Evolutionary conservation across 2,797 vertebrate species (phyloP).

Genomic region (Ciconia nigra): DNA sequence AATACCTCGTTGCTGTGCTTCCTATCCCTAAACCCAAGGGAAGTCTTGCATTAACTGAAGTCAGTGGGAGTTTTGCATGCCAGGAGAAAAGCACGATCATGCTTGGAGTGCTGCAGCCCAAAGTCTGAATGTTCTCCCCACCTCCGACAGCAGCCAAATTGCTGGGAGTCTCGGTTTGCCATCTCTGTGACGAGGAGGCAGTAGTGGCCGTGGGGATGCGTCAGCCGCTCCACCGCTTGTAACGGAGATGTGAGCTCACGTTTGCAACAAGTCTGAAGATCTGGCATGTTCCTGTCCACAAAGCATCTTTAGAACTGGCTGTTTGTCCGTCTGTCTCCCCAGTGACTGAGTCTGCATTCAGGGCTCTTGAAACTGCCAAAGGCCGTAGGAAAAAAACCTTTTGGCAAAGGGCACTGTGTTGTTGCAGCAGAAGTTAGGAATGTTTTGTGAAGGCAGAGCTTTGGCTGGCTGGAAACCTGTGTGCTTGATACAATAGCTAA

Average conservation of each 20-base stretch:
- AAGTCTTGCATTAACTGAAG: neutral
- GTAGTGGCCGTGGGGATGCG: rapidly evolving
- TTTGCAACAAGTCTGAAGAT: too few species aligned
- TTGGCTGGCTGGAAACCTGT: neutral
- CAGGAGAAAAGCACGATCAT: rapidly evolving
- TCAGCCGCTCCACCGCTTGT: neutral
- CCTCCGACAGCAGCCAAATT: rapidly evolving
- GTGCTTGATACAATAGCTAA: neutral
- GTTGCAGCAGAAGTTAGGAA: neutral
- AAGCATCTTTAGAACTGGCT: neutral
- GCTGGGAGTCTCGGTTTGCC: neutral
- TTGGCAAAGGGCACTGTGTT: neutral
- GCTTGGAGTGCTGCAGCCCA: neutral
- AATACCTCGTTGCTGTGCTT: too few species aligned
- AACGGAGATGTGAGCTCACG: neutral
- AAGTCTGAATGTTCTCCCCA: neutral
- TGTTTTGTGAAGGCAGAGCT: neutral
- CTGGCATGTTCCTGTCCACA: neutral
- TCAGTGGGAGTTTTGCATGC: neutral
- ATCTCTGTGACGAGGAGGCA: neutral
- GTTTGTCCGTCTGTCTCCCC: neutral
- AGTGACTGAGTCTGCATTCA: rapidly evolving
- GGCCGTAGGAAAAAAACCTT: neutral
- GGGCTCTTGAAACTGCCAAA: neutral
- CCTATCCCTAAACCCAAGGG: rapidly evolving